Evolutionary conservation across 2,888 invertebrate genomes (phyloP).

Genomic region (Amiota mariae): DNA sequence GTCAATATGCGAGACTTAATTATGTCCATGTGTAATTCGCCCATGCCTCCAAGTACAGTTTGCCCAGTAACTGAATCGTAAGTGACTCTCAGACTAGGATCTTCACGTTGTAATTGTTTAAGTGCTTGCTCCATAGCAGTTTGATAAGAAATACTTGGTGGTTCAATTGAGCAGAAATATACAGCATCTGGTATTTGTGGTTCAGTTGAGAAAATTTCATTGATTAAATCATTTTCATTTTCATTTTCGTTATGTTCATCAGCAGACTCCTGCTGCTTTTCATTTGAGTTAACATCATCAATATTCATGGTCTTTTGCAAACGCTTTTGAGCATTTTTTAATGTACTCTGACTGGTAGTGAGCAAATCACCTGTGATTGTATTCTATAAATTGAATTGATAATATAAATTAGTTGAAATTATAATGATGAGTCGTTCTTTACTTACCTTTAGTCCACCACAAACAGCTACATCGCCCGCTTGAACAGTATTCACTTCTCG

Average conservation of each 20-base stretch:
- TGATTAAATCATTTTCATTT: conserved; percentile 44
- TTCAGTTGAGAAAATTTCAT: conserved; percentile 74
- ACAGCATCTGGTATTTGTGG: conserved; percentile 92
- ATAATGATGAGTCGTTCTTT: background rate
- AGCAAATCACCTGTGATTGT: conserved; percentile 86
- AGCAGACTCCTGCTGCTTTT: conserved; percentile 62
- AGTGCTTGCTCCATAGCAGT: conserved; percentile 86
- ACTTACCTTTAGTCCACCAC: conserved; percentile 87
- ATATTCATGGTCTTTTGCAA: conserved; percentile 50
- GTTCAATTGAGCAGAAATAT: conserved; percentile 96
- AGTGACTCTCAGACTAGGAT: conserved; percentile 88
- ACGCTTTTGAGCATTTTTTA: conserved; percentile 77
- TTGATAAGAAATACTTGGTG: conserved; percentile 86
- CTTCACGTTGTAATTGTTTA: conserved; percentile 87
- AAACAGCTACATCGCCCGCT: conserved; percentile 91
- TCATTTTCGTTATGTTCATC: conserved; percentile 39
- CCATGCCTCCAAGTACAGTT: conserved; percentile 92
- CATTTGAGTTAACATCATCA: too few relatives aligned
- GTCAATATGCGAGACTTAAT: conserved; percentile 89
- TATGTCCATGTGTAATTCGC: conserved; percentile 96
- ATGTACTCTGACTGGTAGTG: conserved; percentile 77
- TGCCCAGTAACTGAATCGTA: conserved; percentile 88
- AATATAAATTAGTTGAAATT: background rate
- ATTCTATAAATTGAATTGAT: conserved; percentile 61
- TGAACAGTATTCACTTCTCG: conserved; percentile 80